phyloP scores from a whole-genome alignment of 2,113 vertebrate genomes.

The Phaethornis superciliosus region DNA sequence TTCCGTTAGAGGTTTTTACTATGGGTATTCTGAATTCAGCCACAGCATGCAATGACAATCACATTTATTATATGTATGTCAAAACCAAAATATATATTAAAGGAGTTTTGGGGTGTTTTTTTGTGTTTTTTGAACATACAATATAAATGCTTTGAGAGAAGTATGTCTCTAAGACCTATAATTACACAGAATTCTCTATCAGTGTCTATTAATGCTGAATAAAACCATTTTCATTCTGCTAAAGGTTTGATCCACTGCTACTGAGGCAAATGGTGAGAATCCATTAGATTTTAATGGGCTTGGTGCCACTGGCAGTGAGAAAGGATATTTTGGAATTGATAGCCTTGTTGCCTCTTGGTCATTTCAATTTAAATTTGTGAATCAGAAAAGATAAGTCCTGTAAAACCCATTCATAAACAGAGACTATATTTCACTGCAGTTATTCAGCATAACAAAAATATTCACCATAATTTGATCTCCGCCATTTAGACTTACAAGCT shows the following conservation, averaged over 20 bases:
- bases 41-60: neutral
- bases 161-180: neutral
- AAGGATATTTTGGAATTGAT: constrained; percentile 24
- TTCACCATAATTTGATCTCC: constrained; percentile 13
- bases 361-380: constrained; percentile 59
- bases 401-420: constrained; percentile 30
- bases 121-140: neutral
- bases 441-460: constrained; percentile 30
- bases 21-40: neutral
- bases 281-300: neutral
- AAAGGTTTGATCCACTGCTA: neutral
- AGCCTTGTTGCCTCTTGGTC: constrained; percentile 38
- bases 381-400: constrained; percentile 46
- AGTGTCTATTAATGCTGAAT: constrained; percentile 24
- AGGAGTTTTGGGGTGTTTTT: fast-evolving
- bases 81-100: neutral
- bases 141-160: constrained; percentile 37
- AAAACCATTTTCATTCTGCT: neutral
- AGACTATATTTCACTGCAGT: constrained; percentile 38
- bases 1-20: neutral
- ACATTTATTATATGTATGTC: neutral
- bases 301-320: neutral
- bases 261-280: neutral
- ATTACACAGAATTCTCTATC: neutral
- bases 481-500: neutral